These are phyloP conservation scores for Pseudochromis fuscus DNA, from an alignment of 2,797 vertebrate species.

Conservation along the genomic window DNA sequence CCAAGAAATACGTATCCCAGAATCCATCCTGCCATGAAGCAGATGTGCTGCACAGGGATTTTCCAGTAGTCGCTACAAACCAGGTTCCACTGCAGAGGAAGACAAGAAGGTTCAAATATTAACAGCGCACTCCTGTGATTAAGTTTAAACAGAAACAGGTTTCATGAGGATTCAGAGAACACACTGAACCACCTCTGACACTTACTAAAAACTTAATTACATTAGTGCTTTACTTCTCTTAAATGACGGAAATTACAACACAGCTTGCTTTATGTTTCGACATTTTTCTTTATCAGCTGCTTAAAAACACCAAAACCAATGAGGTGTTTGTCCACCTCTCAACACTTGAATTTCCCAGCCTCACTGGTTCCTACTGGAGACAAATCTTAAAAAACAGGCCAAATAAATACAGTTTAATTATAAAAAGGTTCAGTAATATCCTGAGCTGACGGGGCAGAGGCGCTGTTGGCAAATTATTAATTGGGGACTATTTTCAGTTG, in stretches of 20 bases:
- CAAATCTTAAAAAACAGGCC: neutral
- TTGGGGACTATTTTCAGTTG: neutral
- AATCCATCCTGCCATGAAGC: slow-evolving; percentile 89
- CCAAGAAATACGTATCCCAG: slow-evolving; percentile 88
- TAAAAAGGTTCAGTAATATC: neutral
- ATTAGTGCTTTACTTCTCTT: no score
- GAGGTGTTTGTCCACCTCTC: neutral
- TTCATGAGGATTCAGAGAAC: no score
- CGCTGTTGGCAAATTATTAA: neutral
- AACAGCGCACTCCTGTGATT: neutral
- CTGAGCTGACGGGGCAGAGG: neutral
- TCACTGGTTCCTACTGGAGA: neutral
- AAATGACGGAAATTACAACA: no score
- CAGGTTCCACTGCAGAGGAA: slow-evolving; percentile 87
- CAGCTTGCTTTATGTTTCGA: no score
- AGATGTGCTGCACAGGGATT: slow-evolving; percentile 88
- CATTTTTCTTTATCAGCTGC: no score
- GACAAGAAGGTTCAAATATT: slow-evolving; percentile 4
- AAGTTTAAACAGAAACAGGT: neutral
- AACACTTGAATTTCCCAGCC: neutral
- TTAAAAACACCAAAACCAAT: no score
- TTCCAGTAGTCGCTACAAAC: slow-evolving; percentile 90
- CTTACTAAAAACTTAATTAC: no score
- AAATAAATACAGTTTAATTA: neutral
- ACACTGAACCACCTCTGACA: no score